These are phyloP conservation scores for Bubo bubo DNA, from an alignment of 2,113 vertebrate genomes.

Conservation along the genomic window DNA sequence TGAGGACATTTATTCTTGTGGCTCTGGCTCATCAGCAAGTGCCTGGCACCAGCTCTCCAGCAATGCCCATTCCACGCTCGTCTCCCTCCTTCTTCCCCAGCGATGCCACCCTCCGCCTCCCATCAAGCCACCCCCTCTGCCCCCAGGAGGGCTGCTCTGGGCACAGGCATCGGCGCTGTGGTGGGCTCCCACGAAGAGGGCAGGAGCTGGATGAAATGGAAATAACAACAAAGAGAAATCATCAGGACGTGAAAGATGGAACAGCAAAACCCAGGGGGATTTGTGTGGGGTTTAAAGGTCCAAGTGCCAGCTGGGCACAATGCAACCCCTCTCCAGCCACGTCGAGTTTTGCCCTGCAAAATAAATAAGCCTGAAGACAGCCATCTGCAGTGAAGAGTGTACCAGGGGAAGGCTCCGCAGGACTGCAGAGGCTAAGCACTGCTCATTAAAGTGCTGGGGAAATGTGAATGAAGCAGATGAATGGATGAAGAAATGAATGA, in stretches of 20 bases:
- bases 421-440: slow-evolving; percentile 29
- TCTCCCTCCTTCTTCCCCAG: neutral
- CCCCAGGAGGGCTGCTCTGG: neutral
- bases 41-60: neutral
- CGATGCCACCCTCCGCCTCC: neutral
- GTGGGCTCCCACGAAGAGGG: accelerated
- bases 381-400: neutral
- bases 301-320: neutral
- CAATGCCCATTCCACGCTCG: accelerated
- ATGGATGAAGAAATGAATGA: slow-evolving; percentile 68
- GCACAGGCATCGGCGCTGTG: accelerated
- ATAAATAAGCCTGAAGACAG: neutral
- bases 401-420: slow-evolving; percentile 10
- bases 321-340: accelerated
- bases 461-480: slow-evolving; percentile 70
- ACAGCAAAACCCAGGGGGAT: neutral
- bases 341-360: neutral
- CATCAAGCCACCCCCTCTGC: neutral
- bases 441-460: slow-evolving; percentile 32
- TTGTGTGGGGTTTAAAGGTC: neutral
- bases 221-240: neutral
- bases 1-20: neutral
- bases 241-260: neutral
- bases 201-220: neutral
- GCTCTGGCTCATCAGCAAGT: neutral